Percentiles rank a stretch among this genome's conserved stretches.
Evolutionary conservation across 2,113 vertebrate species (phyloP).

Genomic region (Ictidomys tridecemlineatus): DNA sequence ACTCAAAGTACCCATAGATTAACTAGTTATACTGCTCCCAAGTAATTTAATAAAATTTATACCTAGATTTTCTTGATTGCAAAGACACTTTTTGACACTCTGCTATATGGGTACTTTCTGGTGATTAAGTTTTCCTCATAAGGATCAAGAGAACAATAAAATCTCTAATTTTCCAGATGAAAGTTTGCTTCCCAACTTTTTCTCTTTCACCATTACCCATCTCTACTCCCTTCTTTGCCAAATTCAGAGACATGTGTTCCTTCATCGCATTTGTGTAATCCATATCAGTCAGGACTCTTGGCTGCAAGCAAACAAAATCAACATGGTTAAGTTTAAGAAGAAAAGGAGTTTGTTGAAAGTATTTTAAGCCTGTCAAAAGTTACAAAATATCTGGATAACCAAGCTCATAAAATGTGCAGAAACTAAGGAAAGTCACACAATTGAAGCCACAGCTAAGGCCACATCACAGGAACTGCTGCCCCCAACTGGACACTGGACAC

Average conservation of each 20-base stretch:
- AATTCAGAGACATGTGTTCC: neutral
- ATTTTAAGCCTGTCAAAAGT: constrained; percentile 3
- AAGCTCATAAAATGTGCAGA: neutral
- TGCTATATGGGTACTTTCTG: neutral
- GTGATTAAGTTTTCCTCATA: neutral
- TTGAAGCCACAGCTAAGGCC: neutral
- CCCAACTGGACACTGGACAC: neutral
- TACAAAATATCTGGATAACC: neutral
- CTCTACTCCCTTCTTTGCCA: neutral
- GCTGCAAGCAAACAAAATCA: neutral
- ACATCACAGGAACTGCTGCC: neutral
- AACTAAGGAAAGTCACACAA: neutral
- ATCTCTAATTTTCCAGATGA: neutral
- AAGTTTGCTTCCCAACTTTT: constrained; percentile 3
- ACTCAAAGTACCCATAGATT: neutral
- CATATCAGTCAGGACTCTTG: neutral
- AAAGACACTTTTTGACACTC: neutral
- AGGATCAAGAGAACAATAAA: neutral
- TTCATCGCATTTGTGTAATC: neutral
- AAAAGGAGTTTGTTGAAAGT: neutral
- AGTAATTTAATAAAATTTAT: constrained; percentile 16
- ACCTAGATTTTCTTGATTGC: neutral
- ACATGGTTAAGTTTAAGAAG: neutral
- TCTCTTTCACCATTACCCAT: neutral
- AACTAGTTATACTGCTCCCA: neutral